phyloP scores from a whole-genome alignment of 2,113 vertebrate species.

The Falco punctatus region DNA sequence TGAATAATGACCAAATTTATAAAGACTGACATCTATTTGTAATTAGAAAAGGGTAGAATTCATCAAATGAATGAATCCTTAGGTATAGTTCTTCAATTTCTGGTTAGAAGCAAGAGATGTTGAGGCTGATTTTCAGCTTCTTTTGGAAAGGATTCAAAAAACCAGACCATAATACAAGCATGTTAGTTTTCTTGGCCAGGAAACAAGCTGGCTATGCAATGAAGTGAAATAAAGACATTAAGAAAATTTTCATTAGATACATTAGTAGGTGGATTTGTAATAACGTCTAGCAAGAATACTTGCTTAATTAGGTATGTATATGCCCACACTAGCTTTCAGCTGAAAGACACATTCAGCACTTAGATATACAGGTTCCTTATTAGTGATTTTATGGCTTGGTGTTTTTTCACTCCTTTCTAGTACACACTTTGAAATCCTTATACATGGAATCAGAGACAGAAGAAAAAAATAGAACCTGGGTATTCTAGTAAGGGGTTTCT shows the following conservation, averaged over 20 bases:
- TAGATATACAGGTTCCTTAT: not conserved
- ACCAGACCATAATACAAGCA: not conserved
- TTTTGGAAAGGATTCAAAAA: slow-evolving; percentile 16
- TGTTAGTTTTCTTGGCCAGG: not conserved
- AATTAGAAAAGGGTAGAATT: not conserved
- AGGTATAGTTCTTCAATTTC: not conserved
- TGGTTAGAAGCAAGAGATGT: not conserved
- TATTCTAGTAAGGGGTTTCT: not conserved
- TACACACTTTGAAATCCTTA: not conserved
- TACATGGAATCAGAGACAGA: not conserved
- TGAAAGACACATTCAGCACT: not conserved
- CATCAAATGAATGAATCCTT: not conserved
- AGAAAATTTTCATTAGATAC: not conserved
- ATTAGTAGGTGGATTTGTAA: not conserved
- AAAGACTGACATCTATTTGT: not conserved
- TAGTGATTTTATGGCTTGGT: not conserved
- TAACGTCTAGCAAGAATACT: not conserved
- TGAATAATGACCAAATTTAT: not conserved
- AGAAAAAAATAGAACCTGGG: not conserved
- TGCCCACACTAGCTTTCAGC: not conserved
- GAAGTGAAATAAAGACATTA: slow-evolving; percentile 40
- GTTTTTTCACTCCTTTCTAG: not conserved
- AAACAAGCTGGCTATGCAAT: slow-evolving; percentile 6
- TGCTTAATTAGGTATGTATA: not conserved
- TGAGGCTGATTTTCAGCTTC: not conserved